Evolutionary conservation across 1,140 invertebrate species (phyloP), one percentile per base, ranked within the genome.

Genomic region (Zaprionus ornatus): DNA sequence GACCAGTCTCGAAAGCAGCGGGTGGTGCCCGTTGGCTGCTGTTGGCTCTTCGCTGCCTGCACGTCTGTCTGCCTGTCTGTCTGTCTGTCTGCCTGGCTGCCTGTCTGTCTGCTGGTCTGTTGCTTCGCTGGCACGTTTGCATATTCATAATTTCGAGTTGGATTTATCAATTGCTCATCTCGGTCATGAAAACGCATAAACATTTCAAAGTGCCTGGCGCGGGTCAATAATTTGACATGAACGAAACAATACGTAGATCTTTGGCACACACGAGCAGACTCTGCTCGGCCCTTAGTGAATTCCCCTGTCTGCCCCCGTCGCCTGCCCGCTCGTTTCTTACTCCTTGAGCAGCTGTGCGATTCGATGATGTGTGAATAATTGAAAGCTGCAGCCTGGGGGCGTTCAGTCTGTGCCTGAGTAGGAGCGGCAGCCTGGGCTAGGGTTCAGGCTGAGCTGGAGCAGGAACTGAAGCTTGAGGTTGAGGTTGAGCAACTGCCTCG

Each of bases 141-240:
- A 88, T 88, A 88, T 88, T 88, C 84, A 88, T 88, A 88, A 90
- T 90, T 88, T 75, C 59, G 66, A 85, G 85, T 64, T 67, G 67
- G 57, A 90, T 79, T 88, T 90, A 90, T 90, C 85, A 90, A 90
- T 90, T 90, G 85, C 78, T 80, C 86, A 90, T 90, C 85, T 90
- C 69, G 77, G 85, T 90, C 85, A 90, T 90, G 85, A 82, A 90
- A 90, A 82, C 76, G 79, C 86, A 90, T 90, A 90, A 90, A 90
- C 85, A 90, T 90, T 90, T 90, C 85, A 90, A 82, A 85, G 83
- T 62, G 63, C 78, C 66, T 63, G 79, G 79, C 82, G 79, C 79
- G 76, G 85, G 85, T 90, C 85, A 90, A 90, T 90, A 90, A 90
- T 90, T 90, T 90, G 85, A 90, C 85, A 90, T 90, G 85, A 90